Evolutionary conservation across 2,113 vertebrate species (phyloP).

Genomic region (Thalassarche chlororhynchos): DNA sequence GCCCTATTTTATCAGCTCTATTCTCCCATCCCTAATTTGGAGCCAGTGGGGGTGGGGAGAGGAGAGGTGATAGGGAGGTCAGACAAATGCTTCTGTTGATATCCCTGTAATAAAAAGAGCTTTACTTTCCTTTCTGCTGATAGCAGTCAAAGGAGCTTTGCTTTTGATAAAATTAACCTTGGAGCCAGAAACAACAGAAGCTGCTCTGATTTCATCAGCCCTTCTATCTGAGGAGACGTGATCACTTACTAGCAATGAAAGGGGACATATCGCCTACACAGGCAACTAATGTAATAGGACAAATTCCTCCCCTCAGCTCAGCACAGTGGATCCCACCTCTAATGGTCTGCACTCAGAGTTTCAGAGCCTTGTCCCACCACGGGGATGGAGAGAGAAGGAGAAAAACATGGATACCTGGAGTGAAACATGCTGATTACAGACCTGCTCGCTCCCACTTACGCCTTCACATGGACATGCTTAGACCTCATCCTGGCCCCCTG

Average conservation of each 20-base stretch:
- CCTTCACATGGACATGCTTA: background rate
- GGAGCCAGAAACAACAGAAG: slow-evolving; percentile 57
- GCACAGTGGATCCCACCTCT: background rate
- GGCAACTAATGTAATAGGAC: background rate
- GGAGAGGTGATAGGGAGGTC: slow-evolving; percentile 35
- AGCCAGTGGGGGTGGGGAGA: slow-evolving; percentile 11
- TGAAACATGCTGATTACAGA: background rate
- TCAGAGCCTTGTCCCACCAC: background rate
- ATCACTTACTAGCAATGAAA: slow-evolving; percentile 48
- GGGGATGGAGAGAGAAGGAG: background rate
- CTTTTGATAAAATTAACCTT: slow-evolving; percentile 68
- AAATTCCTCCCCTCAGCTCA: background rate
- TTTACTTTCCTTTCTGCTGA: slow-evolving; percentile 56
- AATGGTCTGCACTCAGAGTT: background rate
- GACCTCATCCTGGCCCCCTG: background rate
- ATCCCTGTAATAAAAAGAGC: slow-evolving; percentile 64
- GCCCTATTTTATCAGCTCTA: slow-evolving; percentile 20
- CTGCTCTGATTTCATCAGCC: slow-evolving; percentile 62
- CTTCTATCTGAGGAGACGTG: slow-evolving; percentile 27
- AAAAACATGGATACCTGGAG: background rate
- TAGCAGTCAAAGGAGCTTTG: slow-evolving; percentile 59
- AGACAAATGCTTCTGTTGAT: slow-evolving; percentile 52
- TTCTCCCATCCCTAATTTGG: slow-evolving; percentile 28
- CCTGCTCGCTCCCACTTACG: background rate
- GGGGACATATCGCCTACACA: background rate